Conservation (phyloP, 2,888 invertebrate species). For the Bombyx huttoni region DNA sequence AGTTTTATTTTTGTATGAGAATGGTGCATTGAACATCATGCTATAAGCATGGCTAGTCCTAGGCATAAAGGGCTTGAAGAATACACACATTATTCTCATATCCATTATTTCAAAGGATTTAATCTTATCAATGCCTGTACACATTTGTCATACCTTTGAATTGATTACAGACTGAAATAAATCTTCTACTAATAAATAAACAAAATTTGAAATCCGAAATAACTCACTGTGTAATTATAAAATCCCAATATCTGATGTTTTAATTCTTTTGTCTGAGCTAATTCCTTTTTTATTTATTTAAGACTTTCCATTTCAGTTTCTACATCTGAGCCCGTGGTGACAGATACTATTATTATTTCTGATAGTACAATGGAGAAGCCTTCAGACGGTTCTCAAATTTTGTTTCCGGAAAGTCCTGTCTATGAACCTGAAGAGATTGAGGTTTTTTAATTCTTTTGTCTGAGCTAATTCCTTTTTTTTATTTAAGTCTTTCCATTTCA, state of each 20-base stretch:
- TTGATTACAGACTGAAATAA: no score
- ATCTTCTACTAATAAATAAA: no score
- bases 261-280: not conserved
- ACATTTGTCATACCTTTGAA: no score
- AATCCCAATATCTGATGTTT: not conserved
- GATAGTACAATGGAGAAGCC: not conserved
- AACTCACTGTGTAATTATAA: no score
- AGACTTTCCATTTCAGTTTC: not conserved
- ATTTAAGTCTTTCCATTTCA: not conserved
- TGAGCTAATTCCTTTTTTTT: not conserved
- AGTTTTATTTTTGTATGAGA: no score
- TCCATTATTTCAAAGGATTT: no score
- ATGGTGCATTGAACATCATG: no score
- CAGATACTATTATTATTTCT: not conserved
- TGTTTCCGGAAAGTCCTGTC: slow-evolving; percentile 59
- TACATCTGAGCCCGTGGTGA: not conserved
- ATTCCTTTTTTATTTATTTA: not conserved
- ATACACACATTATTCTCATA: no score
- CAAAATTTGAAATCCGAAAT: no score
- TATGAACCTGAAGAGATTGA: slow-evolving; percentile 50
- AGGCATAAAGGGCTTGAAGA: no score
- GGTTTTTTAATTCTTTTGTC: slow-evolving; percentile 13
- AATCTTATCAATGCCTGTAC: no score
- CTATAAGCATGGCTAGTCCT: no score
- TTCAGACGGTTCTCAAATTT: slow-evolving; percentile 27